A percentile compares a stretch with the other conserved stretches of the same genome.
Conservation (phyloP, 2,113 vertebrate species). For the Noturus placidus region DNA sequence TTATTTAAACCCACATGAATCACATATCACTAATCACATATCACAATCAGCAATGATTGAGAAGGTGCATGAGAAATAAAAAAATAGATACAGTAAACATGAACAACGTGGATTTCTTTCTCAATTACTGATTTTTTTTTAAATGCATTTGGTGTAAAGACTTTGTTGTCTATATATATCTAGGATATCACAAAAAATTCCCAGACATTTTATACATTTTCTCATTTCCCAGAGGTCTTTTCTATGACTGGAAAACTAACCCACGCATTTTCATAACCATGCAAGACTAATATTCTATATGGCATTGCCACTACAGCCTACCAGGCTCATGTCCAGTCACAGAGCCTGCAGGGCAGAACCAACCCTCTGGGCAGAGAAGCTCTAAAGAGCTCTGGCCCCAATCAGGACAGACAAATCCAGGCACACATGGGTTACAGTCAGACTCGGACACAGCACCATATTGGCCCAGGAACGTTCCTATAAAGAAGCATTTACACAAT, state of each 20-base stretch:
- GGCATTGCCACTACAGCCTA: constrained; percentile 36
- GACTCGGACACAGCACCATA: constrained; percentile 67
- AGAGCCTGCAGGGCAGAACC: constrained; percentile 84
- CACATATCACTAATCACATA: background rate
- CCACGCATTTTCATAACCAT: background rate
- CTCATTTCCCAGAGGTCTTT: background rate
- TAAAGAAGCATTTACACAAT: constrained; percentile 32
- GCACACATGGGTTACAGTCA: constrained; percentile 78
- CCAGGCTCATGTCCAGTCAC: constrained; percentile 75
- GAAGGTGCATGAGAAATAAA: background rate
- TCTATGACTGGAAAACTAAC: background rate
- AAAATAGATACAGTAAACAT: background rate
- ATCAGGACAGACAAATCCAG: constrained; percentile 80
- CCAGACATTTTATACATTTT: background rate
- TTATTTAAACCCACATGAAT: background rate
- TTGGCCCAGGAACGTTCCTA: constrained; percentile 78
- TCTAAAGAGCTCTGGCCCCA: constrained; percentile 74
- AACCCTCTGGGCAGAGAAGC: constrained; percentile 76
- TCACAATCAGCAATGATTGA: background rate
- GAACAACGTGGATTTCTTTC: background rate
- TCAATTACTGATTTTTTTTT: background rate
- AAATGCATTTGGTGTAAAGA: background rate
- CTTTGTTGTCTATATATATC: background rate
- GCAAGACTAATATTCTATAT: background rate
- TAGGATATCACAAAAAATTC: background rate